A percentile compares a stretch with the other conserved stretches of the same genome.
Evolutionary conservation across 2,797 vertebrate species (phyloP).

Genomic region (Okamejei kenojei): DNA sequence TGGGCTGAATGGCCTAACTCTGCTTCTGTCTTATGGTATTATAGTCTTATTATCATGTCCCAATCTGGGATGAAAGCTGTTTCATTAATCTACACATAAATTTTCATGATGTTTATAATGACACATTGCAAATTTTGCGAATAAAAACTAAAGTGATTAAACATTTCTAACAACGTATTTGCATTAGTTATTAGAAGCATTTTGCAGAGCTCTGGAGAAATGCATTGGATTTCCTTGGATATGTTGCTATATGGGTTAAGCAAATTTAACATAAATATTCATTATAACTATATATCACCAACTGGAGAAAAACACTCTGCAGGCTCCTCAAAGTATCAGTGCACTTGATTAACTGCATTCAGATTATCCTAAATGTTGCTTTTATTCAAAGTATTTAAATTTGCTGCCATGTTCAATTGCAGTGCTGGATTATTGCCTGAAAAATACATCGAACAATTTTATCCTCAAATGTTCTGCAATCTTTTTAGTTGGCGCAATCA

Average conservation of each 20-base stretch:
- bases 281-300: background rate
- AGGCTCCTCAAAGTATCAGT: background rate
- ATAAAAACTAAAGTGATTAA: background rate
- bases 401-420: background rate
- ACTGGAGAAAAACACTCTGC: background rate
- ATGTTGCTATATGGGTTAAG: background rate
- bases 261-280: background rate
- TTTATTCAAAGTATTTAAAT: background rate
- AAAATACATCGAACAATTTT: background rate
- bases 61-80: background rate
- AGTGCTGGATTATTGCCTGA: background rate
- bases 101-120: background rate
- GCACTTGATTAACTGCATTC: background rate
- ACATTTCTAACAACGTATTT: background rate
- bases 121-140: constrained; percentile 1
- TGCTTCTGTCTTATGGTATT: too few species aligned
- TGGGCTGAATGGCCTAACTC: too few species aligned
- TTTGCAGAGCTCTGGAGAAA: background rate
- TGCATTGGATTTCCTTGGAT: background rate
- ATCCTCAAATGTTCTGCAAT: background rate
- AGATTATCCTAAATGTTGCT: background rate
- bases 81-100: background rate
- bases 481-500: background rate
- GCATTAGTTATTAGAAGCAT: background rate
- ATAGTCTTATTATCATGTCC: background rate